Evolutionary conservation across 2,888 invertebrate genomes (phyloP).

Genomic region (Lumbricus terrestris): DNA sequence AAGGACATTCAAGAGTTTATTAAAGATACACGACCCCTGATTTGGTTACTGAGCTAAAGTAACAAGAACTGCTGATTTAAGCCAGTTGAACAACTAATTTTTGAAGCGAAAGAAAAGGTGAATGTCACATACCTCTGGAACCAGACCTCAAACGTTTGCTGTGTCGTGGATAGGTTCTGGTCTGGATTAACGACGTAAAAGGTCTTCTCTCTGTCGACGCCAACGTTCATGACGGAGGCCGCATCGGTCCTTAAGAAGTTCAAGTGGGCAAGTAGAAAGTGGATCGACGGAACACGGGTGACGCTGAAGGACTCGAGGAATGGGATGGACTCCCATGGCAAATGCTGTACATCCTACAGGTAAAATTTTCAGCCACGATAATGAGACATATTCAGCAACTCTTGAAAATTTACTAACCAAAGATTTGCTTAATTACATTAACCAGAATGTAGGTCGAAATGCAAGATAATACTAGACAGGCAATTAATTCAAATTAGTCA

Average conservation of each 20-base stretch:
- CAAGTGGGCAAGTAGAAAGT: slow-evolving; percentile 54
- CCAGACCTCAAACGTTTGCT: slow-evolving; percentile 60
- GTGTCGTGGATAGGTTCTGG: slow-evolving; percentile 68
- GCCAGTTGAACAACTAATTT: neutral
- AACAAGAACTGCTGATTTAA: neutral
- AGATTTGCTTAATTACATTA: neutral
- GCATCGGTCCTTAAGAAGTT: slow-evolving; percentile 18
- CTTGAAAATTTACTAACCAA: neutral
- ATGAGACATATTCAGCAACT: neutral
- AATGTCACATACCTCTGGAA: slow-evolving; percentile 47
- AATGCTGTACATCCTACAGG: slow-evolving; percentile 69
- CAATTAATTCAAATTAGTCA: too few relatives aligned
- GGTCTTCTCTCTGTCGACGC: slow-evolving; percentile 63
- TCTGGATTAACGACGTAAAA: slow-evolving; percentile 74
- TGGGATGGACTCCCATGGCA: slow-evolving; percentile 78
- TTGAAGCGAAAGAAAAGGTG: neutral
- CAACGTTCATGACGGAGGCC: slow-evolving; percentile 40
- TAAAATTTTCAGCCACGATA: neutral
- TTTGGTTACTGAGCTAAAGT: neutral
- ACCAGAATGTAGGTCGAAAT: neutral
- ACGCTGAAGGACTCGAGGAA: slow-evolving; percentile 70
- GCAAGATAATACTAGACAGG: too few relatives aligned
- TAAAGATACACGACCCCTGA: neutral
- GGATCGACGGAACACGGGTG: slow-evolving; percentile 71
- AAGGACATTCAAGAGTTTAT: neutral